phyloP scores from a whole-genome alignment of 53 echinoderm and acorn worm genomes.

The Apostichopus leukothele region DNA sequence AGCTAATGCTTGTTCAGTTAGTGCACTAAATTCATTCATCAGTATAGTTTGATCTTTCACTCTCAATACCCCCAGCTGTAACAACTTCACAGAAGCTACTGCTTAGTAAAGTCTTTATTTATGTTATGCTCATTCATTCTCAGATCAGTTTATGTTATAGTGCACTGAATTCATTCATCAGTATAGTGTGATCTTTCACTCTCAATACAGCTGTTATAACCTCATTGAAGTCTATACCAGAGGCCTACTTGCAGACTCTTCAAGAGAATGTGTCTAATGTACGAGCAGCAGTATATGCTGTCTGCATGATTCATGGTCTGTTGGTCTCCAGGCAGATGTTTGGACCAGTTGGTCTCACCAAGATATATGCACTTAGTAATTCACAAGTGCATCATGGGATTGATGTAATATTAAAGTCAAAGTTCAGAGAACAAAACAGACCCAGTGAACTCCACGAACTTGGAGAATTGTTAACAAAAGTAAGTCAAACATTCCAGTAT shows the following conservation, averaged over 20 bases:
- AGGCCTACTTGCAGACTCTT: conserved; percentile 53
- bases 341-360: conserved; percentile 77
- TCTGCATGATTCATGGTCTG: conserved; percentile 78
- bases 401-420: conserved; percentile 81
- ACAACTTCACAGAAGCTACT: too few relatives aligned
- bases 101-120: too few relatives aligned
- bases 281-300: conserved; percentile 62
- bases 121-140: too few relatives aligned
- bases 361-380: conserved; percentile 72
- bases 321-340: conserved; percentile 82
- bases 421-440: conserved; percentile 55
- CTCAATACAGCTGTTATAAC: conserved; percentile 67
- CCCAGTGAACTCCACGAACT: conserved; percentile 59
- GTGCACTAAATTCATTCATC: too few relatives aligned
- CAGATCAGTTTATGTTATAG: too few relatives aligned
- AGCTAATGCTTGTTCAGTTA: too few relatives aligned
- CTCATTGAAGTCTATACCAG: conserved; percentile 60
- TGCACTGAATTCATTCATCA: too few relatives aligned
- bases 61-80: too few relatives aligned
- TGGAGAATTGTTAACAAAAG: conserved; percentile 61
- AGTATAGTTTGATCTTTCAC: too few relatives aligned
- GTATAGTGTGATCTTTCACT: too few relatives aligned
- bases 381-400: conserved; percentile 76
- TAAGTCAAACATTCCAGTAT: conserved; percentile 32
- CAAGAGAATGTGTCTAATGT: conserved; percentile 62